These are phyloP conservation scores for Hirudo medicinalis DNA, from an alignment of 1,140 invertebrate species.

Conservation along the genomic window DNA sequence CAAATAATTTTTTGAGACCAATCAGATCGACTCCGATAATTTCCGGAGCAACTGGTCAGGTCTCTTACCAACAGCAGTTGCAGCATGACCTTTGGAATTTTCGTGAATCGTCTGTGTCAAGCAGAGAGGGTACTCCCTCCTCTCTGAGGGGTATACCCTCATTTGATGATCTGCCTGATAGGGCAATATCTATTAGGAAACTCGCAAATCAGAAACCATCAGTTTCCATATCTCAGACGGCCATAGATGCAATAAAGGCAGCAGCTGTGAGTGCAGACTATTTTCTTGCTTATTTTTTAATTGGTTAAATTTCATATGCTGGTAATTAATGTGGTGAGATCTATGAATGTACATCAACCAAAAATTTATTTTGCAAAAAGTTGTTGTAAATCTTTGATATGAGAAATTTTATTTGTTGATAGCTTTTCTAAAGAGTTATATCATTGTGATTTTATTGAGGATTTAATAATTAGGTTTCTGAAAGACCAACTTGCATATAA, in stretches of 20 bases:
- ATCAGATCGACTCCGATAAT: constrained; percentile 1
- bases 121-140: background rate
- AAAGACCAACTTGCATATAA: too few species aligned
- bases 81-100: constrained; percentile 5
- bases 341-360: too few species aligned
- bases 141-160: background rate
- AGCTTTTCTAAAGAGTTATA: too few species aligned
- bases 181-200: background rate
- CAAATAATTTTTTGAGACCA: background rate
- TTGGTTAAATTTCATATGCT: too few species aligned
- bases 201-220: background rate
- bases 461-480: too few species aligned
- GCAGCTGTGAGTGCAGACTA: background rate
- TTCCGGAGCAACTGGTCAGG: background rate
- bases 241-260: background rate
- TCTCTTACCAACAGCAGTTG: background rate
- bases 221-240: background rate
- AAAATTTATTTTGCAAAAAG: too few species aligned
- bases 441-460: too few species aligned
- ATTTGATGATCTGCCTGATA: constrained; percentile 3
- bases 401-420: too few species aligned
- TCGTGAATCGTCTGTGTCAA: background rate
- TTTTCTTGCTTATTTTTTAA: background rate
- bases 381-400: too few species aligned
- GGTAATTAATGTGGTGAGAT: too few species aligned